Evolutionary conservation across 2,888 invertebrate species (phyloP).

Genomic region (Melipona bicolor): DNA sequence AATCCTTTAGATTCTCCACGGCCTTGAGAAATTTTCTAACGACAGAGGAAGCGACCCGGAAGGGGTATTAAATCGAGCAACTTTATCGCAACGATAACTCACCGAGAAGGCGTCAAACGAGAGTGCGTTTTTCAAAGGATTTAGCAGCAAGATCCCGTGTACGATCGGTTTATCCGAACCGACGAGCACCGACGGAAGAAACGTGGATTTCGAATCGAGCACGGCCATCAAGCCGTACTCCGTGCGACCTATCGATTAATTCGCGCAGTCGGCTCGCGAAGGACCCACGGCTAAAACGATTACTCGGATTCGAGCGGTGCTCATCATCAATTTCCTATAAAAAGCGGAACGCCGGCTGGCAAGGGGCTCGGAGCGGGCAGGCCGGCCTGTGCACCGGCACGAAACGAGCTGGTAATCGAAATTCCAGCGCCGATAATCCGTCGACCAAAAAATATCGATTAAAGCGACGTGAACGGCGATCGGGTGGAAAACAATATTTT

Average conservation of each 20-base stretch:
- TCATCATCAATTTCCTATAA: constrained; percentile 41
- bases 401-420: constrained; percentile 26
- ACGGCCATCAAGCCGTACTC: constrained; percentile 4
- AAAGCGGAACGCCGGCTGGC: constrained; percentile 21
- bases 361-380: background rate
- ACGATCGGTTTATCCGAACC: constrained; percentile 18
- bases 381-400: background rate
- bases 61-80: background rate
- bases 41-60: background rate
- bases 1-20: background rate
- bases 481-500: constrained; percentile 41
- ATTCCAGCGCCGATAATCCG: constrained; percentile 29
- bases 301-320: constrained; percentile 19
- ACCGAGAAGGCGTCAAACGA: background rate
- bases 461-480: constrained; percentile 3
- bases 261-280: constrained; percentile 7
- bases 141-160: background rate
- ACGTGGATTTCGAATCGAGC: background rate
- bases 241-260: constrained; percentile 37
- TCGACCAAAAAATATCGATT: constrained; percentile 28
- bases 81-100: background rate
- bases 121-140: constrained; percentile 5
- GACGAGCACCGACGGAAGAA: constrained; percentile 4
- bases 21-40: background rate
- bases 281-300: constrained; percentile 20